Percentiles rank a stretch among this genome's conserved stretches.
These are phyloP conservation scores for Euura saliciscinereae DNA, from an alignment of 1,140 invertebrate genomes.

Conservation along the genomic window DNA sequence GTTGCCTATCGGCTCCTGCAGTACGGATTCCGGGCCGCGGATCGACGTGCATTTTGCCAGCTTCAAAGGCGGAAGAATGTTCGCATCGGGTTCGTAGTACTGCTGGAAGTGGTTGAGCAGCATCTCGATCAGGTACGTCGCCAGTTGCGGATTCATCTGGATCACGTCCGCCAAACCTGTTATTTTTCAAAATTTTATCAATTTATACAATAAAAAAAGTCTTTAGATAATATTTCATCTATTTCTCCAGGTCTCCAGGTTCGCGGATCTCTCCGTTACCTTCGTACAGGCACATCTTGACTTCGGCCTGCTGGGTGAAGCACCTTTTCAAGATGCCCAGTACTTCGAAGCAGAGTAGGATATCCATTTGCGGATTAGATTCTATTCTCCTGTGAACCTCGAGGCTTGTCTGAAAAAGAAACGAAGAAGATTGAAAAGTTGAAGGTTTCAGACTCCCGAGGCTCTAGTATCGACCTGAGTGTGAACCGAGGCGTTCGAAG, in stretches of 20 bases:
- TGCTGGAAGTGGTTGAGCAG: constrained; percentile 58
- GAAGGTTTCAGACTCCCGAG: neutral
- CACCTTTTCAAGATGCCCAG: constrained; percentile 65
- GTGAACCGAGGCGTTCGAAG: constrained; percentile 57
- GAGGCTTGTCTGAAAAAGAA: constrained; percentile 39
- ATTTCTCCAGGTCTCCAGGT: neutral
- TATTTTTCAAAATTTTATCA: constrained; percentile 16
- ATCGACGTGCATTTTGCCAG: constrained; percentile 58
- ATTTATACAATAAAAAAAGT: constrained; percentile 7
- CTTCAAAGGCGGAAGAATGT: constrained; percentile 45
- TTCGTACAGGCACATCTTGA: constrained; percentile 63
- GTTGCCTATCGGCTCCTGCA: constrained; percentile 53
- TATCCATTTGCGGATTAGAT: constrained; percentile 53
- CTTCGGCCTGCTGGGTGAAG: constrained; percentile 64
- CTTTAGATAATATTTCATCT: neutral
- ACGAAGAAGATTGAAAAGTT: neutral
- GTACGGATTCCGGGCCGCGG: constrained; percentile 44
- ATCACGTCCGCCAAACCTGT: constrained; percentile 57
- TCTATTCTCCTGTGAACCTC: constrained; percentile 35
- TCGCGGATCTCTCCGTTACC: constrained; percentile 42
- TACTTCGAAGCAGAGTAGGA: constrained; percentile 65
- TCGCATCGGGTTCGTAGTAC: constrained; percentile 50
- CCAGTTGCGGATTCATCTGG: constrained; percentile 53
- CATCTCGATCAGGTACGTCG: constrained; percentile 58
- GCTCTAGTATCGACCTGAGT: constrained; percentile 42